Percentiles rank a stretch among this genome's conserved stretches.
phyloP scores from a whole-genome alignment of 2,888 invertebrate genomes.

The Eilema depressum region DNA sequence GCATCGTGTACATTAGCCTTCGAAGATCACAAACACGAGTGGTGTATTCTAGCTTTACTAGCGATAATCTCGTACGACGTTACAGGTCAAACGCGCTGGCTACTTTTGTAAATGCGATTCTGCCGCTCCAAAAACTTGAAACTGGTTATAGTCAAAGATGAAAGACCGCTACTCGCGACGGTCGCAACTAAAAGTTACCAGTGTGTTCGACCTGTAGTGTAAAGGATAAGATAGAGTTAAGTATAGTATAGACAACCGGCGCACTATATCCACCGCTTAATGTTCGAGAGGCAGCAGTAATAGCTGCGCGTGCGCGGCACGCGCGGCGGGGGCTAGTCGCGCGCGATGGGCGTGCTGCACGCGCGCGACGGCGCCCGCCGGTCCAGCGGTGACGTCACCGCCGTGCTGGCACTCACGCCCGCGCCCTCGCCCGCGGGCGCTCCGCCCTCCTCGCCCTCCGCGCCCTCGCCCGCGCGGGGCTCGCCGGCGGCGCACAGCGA shows the following conservation, averaged over 20 bases:
- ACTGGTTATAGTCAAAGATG: not conserved
- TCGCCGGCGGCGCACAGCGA: slow-evolving; percentile 63
- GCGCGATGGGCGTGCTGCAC: slow-evolving; percentile 80
- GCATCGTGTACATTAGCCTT: slow-evolving; percentile 6
- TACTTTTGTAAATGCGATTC: not conserved
- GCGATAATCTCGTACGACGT: not conserved
- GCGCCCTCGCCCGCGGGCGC: slow-evolving; percentile 20
- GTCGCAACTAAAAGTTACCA: not conserved
- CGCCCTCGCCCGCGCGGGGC: slow-evolving; percentile 27
- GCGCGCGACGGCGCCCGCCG: slow-evolving; percentile 65
- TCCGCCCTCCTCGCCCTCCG: slow-evolving; percentile 25
- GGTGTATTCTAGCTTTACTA: slow-evolving; percentile 13
- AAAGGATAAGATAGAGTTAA: not conserved
- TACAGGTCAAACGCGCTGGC: not conserved
- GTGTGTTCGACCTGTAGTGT: not conserved
- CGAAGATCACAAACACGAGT: slow-evolving; percentile 7
- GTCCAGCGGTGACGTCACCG: slow-evolving; percentile 48
- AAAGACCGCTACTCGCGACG: not conserved
- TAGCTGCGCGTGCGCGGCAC: slow-evolving; percentile 24
- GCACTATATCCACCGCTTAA: slow-evolving; percentile 24
- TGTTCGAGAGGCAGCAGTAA: slow-evolving; percentile 21
- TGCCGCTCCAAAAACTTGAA: not conserved
- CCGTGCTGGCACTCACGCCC: slow-evolving; percentile 17
- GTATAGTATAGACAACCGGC: not conserved
- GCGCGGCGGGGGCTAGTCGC: slow-evolving; percentile 61